phyloP scores from a whole-genome alignment of 2,113 vertebrate species.

The Daubentonia madagascariensis region DNA sequence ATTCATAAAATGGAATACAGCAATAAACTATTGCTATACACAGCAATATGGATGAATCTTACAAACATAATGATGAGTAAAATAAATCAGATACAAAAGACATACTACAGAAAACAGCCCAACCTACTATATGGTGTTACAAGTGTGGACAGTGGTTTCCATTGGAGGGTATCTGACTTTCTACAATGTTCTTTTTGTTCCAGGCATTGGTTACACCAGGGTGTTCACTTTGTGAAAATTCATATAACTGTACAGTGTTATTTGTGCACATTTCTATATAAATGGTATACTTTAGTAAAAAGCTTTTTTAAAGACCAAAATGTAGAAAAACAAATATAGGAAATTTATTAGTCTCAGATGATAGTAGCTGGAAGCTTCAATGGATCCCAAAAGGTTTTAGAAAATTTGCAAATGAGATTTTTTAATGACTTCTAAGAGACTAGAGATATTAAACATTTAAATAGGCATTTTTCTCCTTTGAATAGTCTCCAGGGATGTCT shows the following conservation, averaged over 20 bases:
- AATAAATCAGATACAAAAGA: not conserved
- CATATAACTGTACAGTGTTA: not conserved
- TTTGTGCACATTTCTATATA: not conserved
- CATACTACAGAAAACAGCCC: not conserved
- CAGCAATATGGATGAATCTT: not conserved
- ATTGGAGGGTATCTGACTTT: not conserved
- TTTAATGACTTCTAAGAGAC: conserved; percentile 7
- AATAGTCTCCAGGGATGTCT: not conserved
- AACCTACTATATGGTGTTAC: not conserved
- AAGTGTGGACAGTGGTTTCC: not conserved
- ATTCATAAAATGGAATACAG: not conserved
- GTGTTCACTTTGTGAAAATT: not conserved
- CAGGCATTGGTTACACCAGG: too few species aligned
- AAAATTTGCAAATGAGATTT: conserved; percentile 1
- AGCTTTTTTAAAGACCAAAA: not conserved
- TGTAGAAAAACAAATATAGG: not conserved
- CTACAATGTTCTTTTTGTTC: too few species aligned
- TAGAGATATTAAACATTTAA: not conserved
- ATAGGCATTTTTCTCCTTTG: not conserved
- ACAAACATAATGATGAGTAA: not conserved
- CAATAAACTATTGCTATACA: not conserved
- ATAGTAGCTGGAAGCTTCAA: not conserved
- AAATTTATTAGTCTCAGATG: not conserved
- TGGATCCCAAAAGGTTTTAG: conserved; percentile 7
- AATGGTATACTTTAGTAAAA: not conserved